phyloP scores from a whole-genome alignment of 2,888 invertebrate species.

The Acholoe squamosa region DNA sequence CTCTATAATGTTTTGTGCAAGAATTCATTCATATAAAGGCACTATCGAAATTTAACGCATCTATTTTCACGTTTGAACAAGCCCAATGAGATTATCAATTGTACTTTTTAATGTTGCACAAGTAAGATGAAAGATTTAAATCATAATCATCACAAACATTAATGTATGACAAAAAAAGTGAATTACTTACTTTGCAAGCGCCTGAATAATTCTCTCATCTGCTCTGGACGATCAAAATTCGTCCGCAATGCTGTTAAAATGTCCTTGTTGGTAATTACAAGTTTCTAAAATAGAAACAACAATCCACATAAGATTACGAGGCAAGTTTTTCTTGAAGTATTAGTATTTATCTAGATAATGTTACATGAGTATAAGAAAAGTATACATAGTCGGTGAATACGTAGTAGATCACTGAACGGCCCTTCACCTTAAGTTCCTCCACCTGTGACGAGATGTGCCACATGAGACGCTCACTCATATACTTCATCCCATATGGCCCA shows the following conservation, averaged over 20 bases:
- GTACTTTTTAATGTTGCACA: too few relatives aligned
- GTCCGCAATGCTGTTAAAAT: slow-evolving; percentile 94
- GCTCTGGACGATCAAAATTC: slow-evolving; percentile 98
- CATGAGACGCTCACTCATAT: slow-evolving; percentile 96
- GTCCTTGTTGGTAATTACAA: slow-evolving; percentile 96
- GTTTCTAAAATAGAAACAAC: slow-evolving; percentile 83
- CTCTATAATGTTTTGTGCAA: slow-evolving; percentile 19
- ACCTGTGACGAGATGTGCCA: slow-evolving; percentile 99
- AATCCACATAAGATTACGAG: too few relatives aligned
- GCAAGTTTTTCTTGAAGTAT: too few relatives aligned
- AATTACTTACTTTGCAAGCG: slow-evolving; percentile 86
- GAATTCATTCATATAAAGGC: background rate
- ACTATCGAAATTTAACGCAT: background rate
- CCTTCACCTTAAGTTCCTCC: slow-evolving; percentile 91
- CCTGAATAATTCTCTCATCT: slow-evolving; percentile 96
- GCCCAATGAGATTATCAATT: too few relatives aligned
- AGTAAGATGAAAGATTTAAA: background rate
- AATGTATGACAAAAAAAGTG: background rate
- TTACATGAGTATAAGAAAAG: too few relatives aligned
- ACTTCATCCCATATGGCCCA: slow-evolving; percentile 99
- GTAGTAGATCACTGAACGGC: background rate
- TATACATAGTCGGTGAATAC: too few relatives aligned
- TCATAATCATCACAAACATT: background rate
- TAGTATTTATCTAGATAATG: too few relatives aligned
- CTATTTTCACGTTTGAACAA: too few relatives aligned